phyloP scores from a whole-genome alignment of 2,888 invertebrate species.

The Drosophila neotestacea region DNA sequence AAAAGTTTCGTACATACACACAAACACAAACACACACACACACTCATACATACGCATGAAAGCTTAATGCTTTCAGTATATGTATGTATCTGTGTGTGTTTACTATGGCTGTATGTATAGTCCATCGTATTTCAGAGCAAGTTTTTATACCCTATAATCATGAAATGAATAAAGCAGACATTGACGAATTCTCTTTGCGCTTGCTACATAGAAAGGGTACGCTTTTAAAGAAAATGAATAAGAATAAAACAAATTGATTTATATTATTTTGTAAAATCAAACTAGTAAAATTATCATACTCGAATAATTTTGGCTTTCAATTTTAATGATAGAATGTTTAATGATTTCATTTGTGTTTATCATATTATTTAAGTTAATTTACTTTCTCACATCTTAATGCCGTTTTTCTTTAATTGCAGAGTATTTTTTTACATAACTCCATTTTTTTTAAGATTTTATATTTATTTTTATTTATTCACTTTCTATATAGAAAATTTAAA shows the following conservation, averaged over 20 bases:
- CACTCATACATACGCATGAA: conserved; percentile 55
- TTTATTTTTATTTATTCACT: too few species aligned
- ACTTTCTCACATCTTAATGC: neutral
- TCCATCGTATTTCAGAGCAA: conserved; percentile 79
- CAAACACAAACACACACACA: conserved; percentile 39
- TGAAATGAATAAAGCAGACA: conserved; percentile 34
- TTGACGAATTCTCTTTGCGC: conserved; percentile 19
- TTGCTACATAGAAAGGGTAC: neutral
- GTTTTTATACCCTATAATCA: conserved; percentile 63
- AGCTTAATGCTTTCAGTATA: conserved; percentile 68
- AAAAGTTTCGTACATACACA: conserved; percentile 72
- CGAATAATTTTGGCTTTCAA: too few species aligned
- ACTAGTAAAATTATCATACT: too few species aligned
- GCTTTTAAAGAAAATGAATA: too few species aligned
- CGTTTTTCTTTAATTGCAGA: neutral
- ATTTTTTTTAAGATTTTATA: too few species aligned
- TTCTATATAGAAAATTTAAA: too few species aligned
- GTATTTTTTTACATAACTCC: neutral
- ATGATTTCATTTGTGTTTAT: neutral
- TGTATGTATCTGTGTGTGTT: conserved; percentile 36
- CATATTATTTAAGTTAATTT: neutral
- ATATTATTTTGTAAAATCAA: too few species aligned
- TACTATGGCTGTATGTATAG: conserved; percentile 61
- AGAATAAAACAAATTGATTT: too few species aligned
- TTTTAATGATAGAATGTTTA: too few species aligned